These are phyloP conservation scores for Chloroclystis v-ata DNA, from an alignment of 2,888 invertebrate genomes.

Conservation along the genomic window DNA sequence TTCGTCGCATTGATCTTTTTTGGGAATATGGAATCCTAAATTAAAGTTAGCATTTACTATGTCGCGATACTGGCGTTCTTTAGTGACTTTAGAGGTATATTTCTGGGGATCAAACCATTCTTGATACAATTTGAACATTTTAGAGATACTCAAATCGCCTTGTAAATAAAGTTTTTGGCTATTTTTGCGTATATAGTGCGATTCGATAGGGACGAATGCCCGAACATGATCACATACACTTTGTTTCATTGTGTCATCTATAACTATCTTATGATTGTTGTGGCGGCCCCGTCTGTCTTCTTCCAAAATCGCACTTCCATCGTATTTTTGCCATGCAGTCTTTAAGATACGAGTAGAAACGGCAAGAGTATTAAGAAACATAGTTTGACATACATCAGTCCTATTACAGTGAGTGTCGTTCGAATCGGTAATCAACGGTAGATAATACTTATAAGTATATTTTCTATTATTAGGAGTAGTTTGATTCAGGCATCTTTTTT, in stretches of 20 bases:
- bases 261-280: too few relatives aligned
- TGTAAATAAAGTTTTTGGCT: too few relatives aligned
- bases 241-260: conserved; percentile 1
- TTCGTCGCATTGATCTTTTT: conserved; percentile 23
- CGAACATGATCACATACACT: conserved; percentile 15
- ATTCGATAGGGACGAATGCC: conserved; percentile 25
- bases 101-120: conserved; percentile 17
- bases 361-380: conserved; percentile 18
- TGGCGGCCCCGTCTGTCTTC: conserved; percentile 21
- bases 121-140: too few relatives aligned
- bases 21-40: conserved; percentile 20
- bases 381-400: too few relatives aligned
- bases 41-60: too few relatives aligned
- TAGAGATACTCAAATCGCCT: too few relatives aligned
- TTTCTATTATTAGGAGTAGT: conserved; percentile 17
- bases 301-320: conserved; percentile 24
- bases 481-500: conserved; percentile 17
- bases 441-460: background rate
- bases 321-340: conserved; percentile 25
- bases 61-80: conserved; percentile 13
- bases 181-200: conserved; percentile 22
- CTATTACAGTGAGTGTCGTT: too few relatives aligned
- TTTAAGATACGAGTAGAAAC: conserved; percentile 20
- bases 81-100: conserved; percentile 17
- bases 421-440: too few relatives aligned